These are phyloP conservation scores for Stomatorhinus walkeri DNA, from an alignment of 2,797 vertebrate genomes.

Conservation along the genomic window DNA sequence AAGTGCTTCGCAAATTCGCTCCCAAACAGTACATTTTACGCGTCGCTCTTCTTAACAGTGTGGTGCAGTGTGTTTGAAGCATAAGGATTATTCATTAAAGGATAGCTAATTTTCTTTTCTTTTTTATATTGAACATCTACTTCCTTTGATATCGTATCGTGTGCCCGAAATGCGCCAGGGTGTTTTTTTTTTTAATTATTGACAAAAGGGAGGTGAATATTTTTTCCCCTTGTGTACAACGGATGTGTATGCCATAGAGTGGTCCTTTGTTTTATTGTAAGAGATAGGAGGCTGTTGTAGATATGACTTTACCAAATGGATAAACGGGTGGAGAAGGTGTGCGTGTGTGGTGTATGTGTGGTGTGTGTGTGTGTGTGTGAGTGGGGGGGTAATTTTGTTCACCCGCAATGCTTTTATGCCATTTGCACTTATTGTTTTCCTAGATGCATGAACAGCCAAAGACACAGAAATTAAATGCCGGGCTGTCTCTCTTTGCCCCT, in stretches of 20 bases:
- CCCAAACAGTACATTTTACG: not conserved
- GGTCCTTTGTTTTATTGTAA: not conserved
- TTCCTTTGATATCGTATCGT: slow-evolving; percentile 34
- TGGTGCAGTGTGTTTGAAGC: not conserved
- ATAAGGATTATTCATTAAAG: slow-evolving; percentile 14
- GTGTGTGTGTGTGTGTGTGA: not conserved
- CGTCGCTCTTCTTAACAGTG: not conserved
- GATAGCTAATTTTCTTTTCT: slow-evolving; percentile 7
- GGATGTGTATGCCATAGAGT: not conserved
- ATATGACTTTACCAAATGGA: not conserved
- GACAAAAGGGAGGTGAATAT: not conserved
- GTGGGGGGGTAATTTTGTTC: not conserved
- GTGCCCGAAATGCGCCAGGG: slow-evolving; percentile 20
- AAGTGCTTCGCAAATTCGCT: not conserved
- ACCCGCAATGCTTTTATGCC: slow-evolving; percentile 11
- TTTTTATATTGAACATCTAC: slow-evolving; percentile 26
- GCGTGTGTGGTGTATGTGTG: too few species aligned
- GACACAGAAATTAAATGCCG: slow-evolving; percentile 37
- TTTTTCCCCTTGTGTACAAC: not conserved
- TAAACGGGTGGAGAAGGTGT: not conserved
- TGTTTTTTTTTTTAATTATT: not conserved
- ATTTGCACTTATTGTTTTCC: slow-evolving; percentile 40
- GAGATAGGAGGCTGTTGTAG: not conserved
- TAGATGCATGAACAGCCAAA: slow-evolving; percentile 52
- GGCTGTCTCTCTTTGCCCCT: slow-evolving; percentile 19